Evolutionary conservation across 2,797 vertebrate genomes (phyloP).

Genomic region (Menidia menidia): DNA sequence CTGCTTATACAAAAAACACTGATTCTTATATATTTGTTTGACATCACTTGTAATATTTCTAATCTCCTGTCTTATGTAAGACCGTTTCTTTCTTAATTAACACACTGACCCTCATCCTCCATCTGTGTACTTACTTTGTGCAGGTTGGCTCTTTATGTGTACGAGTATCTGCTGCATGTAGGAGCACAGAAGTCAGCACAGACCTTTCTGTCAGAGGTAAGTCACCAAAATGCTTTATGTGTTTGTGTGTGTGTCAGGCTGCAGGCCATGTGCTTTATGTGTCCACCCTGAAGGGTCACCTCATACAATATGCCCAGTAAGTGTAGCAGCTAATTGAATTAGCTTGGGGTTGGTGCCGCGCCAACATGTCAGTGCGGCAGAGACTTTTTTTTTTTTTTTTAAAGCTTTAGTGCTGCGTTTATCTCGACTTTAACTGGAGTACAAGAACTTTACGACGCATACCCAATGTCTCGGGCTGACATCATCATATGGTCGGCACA

Average conservation of each 20-base stretch:
- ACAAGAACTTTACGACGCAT: constrained; percentile 32
- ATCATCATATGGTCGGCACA: constrained; percentile 42
- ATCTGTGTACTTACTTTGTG: constrained; percentile 37
- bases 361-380: constrained; percentile 42
- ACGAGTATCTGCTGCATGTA: constrained; percentile 98
- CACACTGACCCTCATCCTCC: constrained; percentile 32
- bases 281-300: constrained; percentile 36
- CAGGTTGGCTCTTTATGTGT: constrained; percentile 98
- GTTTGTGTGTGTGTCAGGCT: constrained; percentile 16
- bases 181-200: constrained; percentile 99
- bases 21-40: background rate
- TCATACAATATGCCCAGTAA: constrained; percentile 49
- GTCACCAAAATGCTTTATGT: constrained; percentile 54
- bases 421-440: constrained; percentile 30
- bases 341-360: constrained; percentile 56
- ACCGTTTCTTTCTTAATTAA: background rate
- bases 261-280: constrained; percentile 23
- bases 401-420: constrained; percentile 54
- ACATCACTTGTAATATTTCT: background rate
- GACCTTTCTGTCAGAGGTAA: constrained; percentile 98
- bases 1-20: constrained; percentile 1
- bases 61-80: background rate
- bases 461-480: constrained; percentile 49
- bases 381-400: constrained; percentile 34
- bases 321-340: constrained; percentile 63